These are phyloP conservation scores for Sminthopsis crassicaudata DNA, from an alignment of 2,113 vertebrate species.

Conservation along the genomic window DNA sequence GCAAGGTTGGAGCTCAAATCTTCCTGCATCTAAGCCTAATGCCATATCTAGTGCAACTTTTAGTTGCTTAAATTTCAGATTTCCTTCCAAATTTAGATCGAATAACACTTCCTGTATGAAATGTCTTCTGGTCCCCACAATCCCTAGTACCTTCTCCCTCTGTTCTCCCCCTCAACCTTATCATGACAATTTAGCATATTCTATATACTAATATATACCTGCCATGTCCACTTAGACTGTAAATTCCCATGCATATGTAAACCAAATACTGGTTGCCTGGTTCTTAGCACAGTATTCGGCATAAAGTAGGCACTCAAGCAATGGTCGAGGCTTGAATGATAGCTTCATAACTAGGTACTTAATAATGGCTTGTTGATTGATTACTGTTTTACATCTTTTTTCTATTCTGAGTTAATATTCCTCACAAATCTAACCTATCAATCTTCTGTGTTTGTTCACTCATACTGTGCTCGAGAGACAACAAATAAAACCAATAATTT, in stretches of 20 bases:
- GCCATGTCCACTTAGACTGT: neutral
- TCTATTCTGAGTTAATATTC: neutral
- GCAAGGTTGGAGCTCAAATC: neutral
- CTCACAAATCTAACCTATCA: neutral
- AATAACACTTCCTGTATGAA: neutral
- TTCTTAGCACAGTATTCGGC: neutral
- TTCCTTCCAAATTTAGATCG: neutral
- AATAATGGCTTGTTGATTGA: neutral
- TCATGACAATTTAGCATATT: neutral
- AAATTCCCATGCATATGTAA: neutral
- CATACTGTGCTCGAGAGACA: conserved; percentile 29
- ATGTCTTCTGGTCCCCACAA: neutral
- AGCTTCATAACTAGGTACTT: neutral
- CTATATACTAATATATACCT: neutral
- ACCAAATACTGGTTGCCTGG: neutral
- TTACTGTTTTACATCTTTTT: neutral
- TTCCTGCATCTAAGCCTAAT: neutral
- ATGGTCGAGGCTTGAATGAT: neutral
- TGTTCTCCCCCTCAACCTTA: neutral
- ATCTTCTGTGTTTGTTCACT: conserved; percentile 30
- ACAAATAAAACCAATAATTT: neutral
- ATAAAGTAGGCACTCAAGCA: neutral
- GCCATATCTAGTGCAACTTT: neutral
- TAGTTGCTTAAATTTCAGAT: neutral
- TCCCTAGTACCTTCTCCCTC: neutral